Evolutionary conservation across 2,888 invertebrate genomes (phyloP).

Genomic region (Rhorus exstirpatorius): DNA sequence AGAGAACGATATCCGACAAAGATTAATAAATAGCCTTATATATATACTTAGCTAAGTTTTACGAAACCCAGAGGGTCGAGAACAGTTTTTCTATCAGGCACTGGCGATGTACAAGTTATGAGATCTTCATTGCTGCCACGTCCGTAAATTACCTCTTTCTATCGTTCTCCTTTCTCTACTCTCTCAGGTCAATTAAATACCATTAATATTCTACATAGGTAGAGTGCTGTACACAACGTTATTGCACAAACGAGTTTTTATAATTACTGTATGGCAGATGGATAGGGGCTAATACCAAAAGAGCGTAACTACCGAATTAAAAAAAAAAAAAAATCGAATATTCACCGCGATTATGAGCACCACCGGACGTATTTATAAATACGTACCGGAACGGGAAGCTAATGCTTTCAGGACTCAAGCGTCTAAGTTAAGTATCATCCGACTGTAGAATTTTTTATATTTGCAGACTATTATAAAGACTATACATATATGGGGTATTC

Average conservation of each 20-base stretch:
- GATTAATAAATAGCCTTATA: slow-evolving; percentile 34
- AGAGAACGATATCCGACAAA: slow-evolving; percentile 26
- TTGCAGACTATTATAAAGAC: no score
- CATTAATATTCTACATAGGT: slow-evolving; percentile 4
- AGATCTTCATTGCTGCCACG: background rate
- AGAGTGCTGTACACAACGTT: slow-evolving; percentile 16
- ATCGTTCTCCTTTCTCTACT: background rate
- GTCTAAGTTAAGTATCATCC: no score
- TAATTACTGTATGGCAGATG: slow-evolving; percentile 2
- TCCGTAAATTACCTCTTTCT: background rate
- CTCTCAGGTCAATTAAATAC: slow-evolving; percentile 20
- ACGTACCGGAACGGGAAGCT: no score
- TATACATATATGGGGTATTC: no score
- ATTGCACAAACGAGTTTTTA: slow-evolving; percentile 24
- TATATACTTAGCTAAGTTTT: slow-evolving; percentile 6
- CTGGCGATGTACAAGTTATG: slow-evolving; percentile 21
- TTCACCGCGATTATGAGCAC: no score
- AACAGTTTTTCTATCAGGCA: slow-evolving; percentile 39
- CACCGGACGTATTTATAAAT: no score
- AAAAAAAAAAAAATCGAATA: no score
- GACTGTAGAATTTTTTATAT: no score
- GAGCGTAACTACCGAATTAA: background rate
- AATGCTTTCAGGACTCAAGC: no score
- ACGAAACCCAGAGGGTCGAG: slow-evolving; percentile 38
- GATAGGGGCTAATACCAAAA: background rate